These are phyloP conservation scores for Acrossocheilus fasciatus DNA, from an alignment of 2,797 vertebrate species.

Conservation along the genomic window DNA sequence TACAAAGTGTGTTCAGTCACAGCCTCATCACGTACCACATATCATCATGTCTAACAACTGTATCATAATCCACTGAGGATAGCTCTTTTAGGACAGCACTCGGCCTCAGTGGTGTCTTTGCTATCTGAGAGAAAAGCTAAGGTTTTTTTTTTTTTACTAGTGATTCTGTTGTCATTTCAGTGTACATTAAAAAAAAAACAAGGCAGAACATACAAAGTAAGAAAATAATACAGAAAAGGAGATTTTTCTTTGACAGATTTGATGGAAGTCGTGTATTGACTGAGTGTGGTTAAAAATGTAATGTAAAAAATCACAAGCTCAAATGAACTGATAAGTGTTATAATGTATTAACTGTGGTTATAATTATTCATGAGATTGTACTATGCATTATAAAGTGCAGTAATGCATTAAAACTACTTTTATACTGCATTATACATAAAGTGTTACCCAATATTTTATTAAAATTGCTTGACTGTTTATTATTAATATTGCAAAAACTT, in stretches of 20 bases:
- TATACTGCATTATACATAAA: neutral
- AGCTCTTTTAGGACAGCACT: conserved; percentile 45
- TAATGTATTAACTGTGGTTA: neutral
- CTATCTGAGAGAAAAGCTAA: neutral
- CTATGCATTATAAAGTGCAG: neutral
- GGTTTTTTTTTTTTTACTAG: neutral
- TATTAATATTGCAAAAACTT: neutral
- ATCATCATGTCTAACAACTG: conserved; percentile 57
- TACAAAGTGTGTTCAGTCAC: conserved; percentile 58
- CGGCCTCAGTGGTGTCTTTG: neutral
- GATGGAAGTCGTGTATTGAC: neutral
- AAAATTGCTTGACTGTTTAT: neutral
- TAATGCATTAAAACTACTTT: neutral
- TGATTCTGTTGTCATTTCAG: neutral
- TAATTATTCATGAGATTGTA: neutral
- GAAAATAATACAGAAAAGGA: neutral
- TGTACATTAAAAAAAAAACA: neutral
- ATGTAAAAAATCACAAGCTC: neutral
- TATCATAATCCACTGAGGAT: conserved; percentile 53
- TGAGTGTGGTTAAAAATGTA: neutral
- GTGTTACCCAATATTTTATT: neutral
- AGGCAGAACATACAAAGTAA: neutral
- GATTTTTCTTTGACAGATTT: neutral
- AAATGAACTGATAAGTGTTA: neutral
- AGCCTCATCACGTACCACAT: conserved; percentile 62